These are phyloP conservation scores for Otocyon megalotis DNA, from an alignment of 2,113 vertebrate genomes.

Conservation along the genomic window DNA sequence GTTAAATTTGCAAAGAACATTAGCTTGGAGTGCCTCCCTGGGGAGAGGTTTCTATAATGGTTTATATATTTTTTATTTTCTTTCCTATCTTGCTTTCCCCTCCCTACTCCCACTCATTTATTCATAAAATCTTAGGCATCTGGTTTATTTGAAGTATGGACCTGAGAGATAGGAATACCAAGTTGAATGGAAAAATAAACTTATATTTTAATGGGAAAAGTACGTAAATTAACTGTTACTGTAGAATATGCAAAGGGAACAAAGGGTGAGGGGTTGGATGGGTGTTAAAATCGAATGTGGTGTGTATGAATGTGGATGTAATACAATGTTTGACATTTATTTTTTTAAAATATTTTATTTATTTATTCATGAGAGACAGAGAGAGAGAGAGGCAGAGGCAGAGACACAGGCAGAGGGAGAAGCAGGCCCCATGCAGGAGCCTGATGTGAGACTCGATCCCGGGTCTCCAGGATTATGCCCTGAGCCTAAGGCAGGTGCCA, in stretches of 20 bases:
- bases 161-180: neutral
- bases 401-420: no score
- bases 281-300: neutral
- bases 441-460: no score
- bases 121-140: neutral
- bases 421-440: no score
- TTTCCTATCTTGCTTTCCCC: neutral
- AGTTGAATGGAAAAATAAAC: constrained; percentile 6
- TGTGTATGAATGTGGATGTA: neutral
- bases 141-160: neutral
- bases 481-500: no score
- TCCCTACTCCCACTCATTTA: neutral
- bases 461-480: no score
- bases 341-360: neutral
- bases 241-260: neutral
- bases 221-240: neutral
- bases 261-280: neutral
- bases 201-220: neutral
- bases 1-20: neutral
- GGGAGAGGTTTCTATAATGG: neutral
- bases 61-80: neutral
- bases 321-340: neutral
- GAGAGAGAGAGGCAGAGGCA: no score
- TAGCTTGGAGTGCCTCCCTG: neutral
- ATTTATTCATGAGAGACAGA: no score